Evolutionary conservation across 2,888 invertebrate genomes (phyloP), one percentile per base, ranked within the genome.

Genomic region (Zygaena filipendulae): DNA sequence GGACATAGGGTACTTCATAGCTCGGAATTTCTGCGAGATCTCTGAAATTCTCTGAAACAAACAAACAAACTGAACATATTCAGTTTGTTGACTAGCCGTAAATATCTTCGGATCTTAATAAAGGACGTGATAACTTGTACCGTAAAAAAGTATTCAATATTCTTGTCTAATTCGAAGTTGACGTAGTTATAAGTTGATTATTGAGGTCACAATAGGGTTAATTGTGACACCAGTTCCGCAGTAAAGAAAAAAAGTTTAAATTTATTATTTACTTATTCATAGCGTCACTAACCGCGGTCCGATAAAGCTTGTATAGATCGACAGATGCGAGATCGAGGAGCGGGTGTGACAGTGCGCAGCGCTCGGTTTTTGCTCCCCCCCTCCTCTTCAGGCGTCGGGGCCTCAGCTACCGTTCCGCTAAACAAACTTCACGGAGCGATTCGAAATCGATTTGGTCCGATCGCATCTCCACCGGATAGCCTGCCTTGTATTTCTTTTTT

Each of bases 381-480:
- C 29, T n/a, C 33, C n/a, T 32, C 27, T n/a, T 33, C 31, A 35
- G 23, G 23, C 21, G 27, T 14, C 10, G 16, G 23, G 13, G 35
- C 38, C 41, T 42, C 42, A 41, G 59, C 67, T 60, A 59, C 58
- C 62, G 71, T 70, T 70, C 66, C 66, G 57, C 69, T 75, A 74
- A 75, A 72, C 77, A 75, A 77, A 77, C 74, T 68, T 74, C 72
- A 75, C 71, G 74, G 68, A 56, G 58, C 56, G 59, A 55, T 52
- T 52, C 56, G 43, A 62, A 77, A 79, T 77, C 71, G 69, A 77
- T 77, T 75, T 56, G 54, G 50, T 45, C 48, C 64, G 60, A 64
- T 70, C 68, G 61, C 62, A 67, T 70, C 74, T 64, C 60, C 52
- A 52, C 56, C 52, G 49, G 53, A 52, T 47, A 59, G 53, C 43